Conservation (phyloP, 2,797 vertebrate species). For the Sebastes iracundus region DNA sequence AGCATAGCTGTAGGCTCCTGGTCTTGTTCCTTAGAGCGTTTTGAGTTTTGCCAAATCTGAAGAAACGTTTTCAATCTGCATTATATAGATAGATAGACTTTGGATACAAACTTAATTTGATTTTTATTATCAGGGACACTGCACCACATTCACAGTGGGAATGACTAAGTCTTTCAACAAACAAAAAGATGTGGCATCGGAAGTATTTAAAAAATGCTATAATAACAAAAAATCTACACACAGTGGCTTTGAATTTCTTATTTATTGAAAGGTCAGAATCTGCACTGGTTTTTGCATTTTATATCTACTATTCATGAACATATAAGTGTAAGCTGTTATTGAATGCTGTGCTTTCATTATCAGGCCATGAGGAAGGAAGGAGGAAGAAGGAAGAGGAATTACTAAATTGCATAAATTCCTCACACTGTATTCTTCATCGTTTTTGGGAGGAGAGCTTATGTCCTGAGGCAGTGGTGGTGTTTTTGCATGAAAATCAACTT, state of each 20-base stretch:
- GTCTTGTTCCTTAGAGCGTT: neutral
- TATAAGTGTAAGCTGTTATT: neutral
- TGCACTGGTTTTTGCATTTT: neutral
- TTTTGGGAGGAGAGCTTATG: neutral
- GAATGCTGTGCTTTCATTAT: neutral
- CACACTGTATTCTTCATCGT: neutral
- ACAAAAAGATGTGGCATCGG: neutral
- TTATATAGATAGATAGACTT: neutral
- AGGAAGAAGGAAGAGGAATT: neutral
- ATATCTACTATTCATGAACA: neutral
- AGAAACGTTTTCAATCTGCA: neutral
- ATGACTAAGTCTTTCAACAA: neutral
- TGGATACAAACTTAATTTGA: neutral
- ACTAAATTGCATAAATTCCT: neutral
- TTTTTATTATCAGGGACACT: neutral
- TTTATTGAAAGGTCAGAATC: neutral
- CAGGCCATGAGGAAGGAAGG: neutral
- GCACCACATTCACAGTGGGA: too few species aligned
- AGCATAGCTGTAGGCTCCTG: neutral
- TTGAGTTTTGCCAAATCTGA: too few species aligned
- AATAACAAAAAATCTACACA: neutral
- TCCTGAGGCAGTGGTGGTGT: neutral
- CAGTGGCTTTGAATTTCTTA: neutral
- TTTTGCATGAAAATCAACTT: slow-evolving; percentile 15
- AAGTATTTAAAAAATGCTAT: neutral